Base-by-base conservation (phyloP, 2,113 vertebrate species). In the Etheostoma spectabile region DNA sequence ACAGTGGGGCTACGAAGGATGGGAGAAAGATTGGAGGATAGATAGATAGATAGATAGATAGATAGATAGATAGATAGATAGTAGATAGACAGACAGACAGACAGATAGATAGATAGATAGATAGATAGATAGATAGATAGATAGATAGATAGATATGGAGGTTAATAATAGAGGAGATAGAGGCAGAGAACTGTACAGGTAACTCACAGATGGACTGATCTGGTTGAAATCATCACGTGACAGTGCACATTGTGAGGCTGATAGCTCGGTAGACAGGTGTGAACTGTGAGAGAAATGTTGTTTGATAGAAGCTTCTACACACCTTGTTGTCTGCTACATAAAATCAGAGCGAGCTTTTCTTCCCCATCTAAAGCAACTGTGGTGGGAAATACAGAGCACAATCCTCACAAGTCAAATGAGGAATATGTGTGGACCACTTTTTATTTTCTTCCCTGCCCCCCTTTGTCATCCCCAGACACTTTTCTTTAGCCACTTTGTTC, bases 191-290 rank as follows among this genome's bases (percentile, higher is more conserved):
- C 1, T 55, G 19, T 2, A 15, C 52, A 59, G 42, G 42, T 67
- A 24, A 59, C 21, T 33, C 51, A 27, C 21, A 75, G 61, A 71
- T 76, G 19, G 15, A n/a, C 10, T 16, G 52, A 66, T 74, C 22
- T 16, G 16, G 45, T 30, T 65, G 24, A 78, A 59, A 64, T 16
- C 52, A 60, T 66, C 53, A 65, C 72, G 60, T 72, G 35, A 75
- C 56, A 21, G 65, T 69, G 14, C 73, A 77, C 35, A 66, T 77
- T 76, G 77, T 71, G 65, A 16, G 35, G 71, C 56, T 77, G 14
- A 74, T 30, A 77, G 59, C 74, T 76, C 80, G 84, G 85, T 69
- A 84, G 65, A 33, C 82, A 83, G 71, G 80, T 83, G 88, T 68
- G 67, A 88, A 82, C 67, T 60, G 86, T 57, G 85, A 82, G 80